A percentile compares a stretch with the other conserved stretches of the same genome.
Evolutionary conservation across 2,113 vertebrate genomes (phyloP).

Genomic region (Macrotis lagotis): DNA sequence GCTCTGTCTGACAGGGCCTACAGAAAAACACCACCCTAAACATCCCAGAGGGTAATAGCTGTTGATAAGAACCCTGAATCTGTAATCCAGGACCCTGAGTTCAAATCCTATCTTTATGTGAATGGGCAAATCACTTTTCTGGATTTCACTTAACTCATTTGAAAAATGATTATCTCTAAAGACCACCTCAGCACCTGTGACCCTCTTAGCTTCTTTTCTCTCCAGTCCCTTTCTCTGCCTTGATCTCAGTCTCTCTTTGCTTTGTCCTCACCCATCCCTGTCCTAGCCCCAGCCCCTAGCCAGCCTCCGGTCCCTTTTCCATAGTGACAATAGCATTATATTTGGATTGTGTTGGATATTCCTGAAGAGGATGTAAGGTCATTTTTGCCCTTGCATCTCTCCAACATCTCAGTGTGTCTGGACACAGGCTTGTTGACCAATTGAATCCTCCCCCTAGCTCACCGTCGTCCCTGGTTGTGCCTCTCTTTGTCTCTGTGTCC

Average conservation of each 20-base stretch:
- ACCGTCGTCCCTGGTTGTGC: neutral
- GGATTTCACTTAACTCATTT: neutral
- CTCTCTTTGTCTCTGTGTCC: neutral
- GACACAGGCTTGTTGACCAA: accelerated
- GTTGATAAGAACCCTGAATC: neutral
- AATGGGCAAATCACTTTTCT: neutral
- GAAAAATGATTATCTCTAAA: neutral
- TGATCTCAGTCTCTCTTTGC: neutral
- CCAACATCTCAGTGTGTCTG: accelerated
- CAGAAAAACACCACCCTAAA: neutral
- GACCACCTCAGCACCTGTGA: neutral
- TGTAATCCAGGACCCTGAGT: neutral
- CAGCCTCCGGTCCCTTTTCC: neutral
- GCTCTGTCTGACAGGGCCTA: neutral
- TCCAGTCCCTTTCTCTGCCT: neutral
- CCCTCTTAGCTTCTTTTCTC: too few relatives aligned
- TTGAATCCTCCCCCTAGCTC: neutral
- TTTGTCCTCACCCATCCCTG: neutral
- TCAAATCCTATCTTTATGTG: neutral
- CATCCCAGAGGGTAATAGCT: neutral
- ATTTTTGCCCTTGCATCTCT: neutral
- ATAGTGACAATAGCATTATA: neutral
- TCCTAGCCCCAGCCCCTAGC: neutral
- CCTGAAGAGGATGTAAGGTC: neutral
- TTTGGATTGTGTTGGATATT: neutral